Base-by-base conservation (phyloP, 2,113 vertebrate species). In the Myanophis thanlyinensis region DNA sequence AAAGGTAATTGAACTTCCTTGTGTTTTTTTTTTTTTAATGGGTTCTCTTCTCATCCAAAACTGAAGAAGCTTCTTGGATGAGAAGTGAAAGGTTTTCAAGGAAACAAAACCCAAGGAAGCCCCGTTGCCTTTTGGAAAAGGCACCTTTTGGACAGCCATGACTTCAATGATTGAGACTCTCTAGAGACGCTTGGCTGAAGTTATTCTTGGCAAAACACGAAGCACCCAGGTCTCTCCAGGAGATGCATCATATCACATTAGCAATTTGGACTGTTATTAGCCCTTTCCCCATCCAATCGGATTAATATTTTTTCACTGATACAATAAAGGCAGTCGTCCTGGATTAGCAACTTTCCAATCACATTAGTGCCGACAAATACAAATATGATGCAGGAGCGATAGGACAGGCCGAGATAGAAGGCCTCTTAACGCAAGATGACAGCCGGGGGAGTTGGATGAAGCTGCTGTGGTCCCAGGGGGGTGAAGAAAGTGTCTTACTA, bases 301-400 rank as follows among this genome's bases (percentile, higher is more conserved):
- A 97, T 98, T 97, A 98, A 97, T 97, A 97, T 97, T 97, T 98
- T 98, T 97, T 96, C 96, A 94, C 93, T 96, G 96, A 97, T 97
- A 96, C 96, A 98, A 97, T 96, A 95, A 94, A 96, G 94, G 92
- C 35, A 96, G 97, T 97, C 97, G 97, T 95, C 96, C 97, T 96
- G 23, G 95, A 97, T 98, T 97, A 98, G 97, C 95, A 96, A 97
- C 97, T 97, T 98, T 98, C 97, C 93, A 95, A 96, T 98, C 98
- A 97, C 97, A 97, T 98, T 97, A 98, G 97, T 30, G 94, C 92
- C 96, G 96, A 97, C 96, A 96, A 96, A 96, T 94, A 94, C 94
- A 94, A 97, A 96, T 94, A 95, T 92, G 93, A 96, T 95, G 86
- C 94, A 95, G 89, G 95, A 96, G 93, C 88, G 96, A 96, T 89